Conservation (phyloP, 2,797 vertebrate species). For the Podargus strigoides region DNA sequence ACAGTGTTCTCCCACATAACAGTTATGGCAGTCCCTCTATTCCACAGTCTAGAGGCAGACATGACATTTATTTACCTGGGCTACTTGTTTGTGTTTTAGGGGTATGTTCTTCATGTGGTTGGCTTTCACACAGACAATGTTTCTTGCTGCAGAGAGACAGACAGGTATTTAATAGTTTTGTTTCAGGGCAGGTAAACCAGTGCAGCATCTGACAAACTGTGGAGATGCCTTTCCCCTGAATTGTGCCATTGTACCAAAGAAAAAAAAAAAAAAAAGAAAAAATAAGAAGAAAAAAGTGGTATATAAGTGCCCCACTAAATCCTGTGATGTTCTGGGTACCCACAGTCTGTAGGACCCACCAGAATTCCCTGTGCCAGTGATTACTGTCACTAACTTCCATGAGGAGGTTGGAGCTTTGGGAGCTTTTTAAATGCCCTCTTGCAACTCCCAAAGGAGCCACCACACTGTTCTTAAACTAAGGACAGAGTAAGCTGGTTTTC, state of each 20-base stretch:
- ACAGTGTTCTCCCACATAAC: neutral
- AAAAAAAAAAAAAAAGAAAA: no score
- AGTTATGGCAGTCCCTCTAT: neutral
- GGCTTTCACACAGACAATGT: constrained; percentile 79
- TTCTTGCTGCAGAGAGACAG: constrained; percentile 46
- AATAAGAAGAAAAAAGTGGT: no score
- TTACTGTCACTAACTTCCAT: neutral
- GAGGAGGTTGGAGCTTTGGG: rapidly evolving
- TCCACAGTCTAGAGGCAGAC: neutral
- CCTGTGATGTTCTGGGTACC: neutral
- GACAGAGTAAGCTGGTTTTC: neutral
- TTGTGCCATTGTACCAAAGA: neutral
- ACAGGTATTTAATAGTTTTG: neutral
- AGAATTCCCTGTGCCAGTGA: neutral
- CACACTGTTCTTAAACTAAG: neutral
- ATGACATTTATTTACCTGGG: constrained; percentile 62
- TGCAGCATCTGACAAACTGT: neutral
- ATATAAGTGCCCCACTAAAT: neutral
- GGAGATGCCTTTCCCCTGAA: neutral
- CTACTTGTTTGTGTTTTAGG: constrained; percentile 81
- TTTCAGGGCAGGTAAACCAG: neutral
- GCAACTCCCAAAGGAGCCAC: neutral
- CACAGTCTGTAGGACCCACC: neutral
- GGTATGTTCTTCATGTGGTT: constrained; percentile 81
- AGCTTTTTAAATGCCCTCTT: neutral